A percentile compares a stretch with the other conserved stretches of the same genome.
These are phyloP conservation scores for Proterorhinus semilunaris DNA, from an alignment of 2,113 vertebrate species.

Conservation along the genomic window DNA sequence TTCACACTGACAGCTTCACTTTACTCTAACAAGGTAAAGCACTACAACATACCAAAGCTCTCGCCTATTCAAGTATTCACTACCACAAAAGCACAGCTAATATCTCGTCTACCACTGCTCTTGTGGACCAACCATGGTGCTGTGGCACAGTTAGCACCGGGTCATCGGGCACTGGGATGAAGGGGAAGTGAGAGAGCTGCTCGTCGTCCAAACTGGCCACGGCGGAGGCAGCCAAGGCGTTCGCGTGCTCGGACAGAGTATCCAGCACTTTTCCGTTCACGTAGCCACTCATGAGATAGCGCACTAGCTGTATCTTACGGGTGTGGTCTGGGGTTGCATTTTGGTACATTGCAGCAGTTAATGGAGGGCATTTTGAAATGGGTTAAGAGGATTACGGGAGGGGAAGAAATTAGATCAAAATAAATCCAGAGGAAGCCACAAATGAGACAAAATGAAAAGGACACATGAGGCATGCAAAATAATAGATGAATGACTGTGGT, in stretches of 20 bases:
- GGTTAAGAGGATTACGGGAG: conserved; percentile 4
- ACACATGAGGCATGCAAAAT: conserved; percentile 68
- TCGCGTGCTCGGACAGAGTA: conserved; percentile 87
- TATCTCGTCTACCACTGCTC: conserved; percentile 6
- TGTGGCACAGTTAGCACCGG: conserved; percentile 82
- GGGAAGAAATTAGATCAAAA: conserved; percentile 29
- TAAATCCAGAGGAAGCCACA: conserved; percentile 59
- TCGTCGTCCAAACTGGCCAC: conserved; percentile 87
- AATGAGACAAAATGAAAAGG: conserved; percentile 56
- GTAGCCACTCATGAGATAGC: conserved; percentile 90
- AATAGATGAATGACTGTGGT: not conserved
- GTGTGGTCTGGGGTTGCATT: conserved; percentile 80
- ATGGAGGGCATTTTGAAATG: conserved; percentile 14
- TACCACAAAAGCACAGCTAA: conserved; percentile 40
- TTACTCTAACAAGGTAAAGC: not conserved
- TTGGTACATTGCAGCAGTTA: conserved; percentile 12
- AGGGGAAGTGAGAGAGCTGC: conserved; percentile 85
- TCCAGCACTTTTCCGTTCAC: conserved; percentile 87
- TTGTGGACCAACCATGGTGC: conserved; percentile 87
- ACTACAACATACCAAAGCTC: conserved; percentile 31
- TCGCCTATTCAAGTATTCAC: conserved; percentile 31
- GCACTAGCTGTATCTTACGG: conserved; percentile 89
- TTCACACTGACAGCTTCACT: not conserved
- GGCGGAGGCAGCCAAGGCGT: conserved; percentile 84
- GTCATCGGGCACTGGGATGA: conserved; percentile 82